Base-by-base conservation (phyloP, 2,888 invertebrate species). In the Gasteruption jaculator region DNA sequence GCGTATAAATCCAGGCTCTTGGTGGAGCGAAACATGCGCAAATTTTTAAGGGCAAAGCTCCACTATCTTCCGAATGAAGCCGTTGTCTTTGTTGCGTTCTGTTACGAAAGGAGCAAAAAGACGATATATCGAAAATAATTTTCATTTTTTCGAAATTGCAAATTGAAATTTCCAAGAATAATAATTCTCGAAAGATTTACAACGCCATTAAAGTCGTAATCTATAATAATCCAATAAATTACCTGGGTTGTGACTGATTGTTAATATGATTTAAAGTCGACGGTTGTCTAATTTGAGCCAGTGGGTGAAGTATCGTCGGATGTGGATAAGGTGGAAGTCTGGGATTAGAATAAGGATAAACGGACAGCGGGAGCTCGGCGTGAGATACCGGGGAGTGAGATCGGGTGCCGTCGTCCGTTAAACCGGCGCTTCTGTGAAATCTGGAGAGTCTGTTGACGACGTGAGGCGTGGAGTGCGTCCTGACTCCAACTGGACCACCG, bases 371-470 rank as follows among this genome's bases (percentile, higher is more conserved):
- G 63, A 48, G 63, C 65, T 60, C 74, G 54, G 65, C 66, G 61
- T 74, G 67, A 21, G 76, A 75, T 7, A 78, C 77, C 7, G 88
- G 86, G 57, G 86, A 87, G 56, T 83, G 85, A 18, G 82, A 81
- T 49, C 89, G 77, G 3, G 83, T 78, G 39, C 80, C 78, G 31
- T 79, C 79, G 27, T 81, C 80, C 6, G 81, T 79, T 31, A 97
- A 76, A 10, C 97, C 97, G 45, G 97, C 96, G 54, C 94, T 94
- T 61, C 93, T 83, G 71, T 96, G 95, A 77, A 95, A 99, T 59
- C 92, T 81, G 50, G 94, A 94, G 65, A 93, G 78, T 54, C 92
- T 82, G 74, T 97, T 95, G 46, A 94, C 94, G 51, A 95, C 91
- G 64, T 92, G 86, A 45, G 90, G 82, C 44, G 89, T 86, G n/a